phyloP scores from a whole-genome alignment of 2,888 invertebrate genomes.

The Nomada fucata region DNA sequence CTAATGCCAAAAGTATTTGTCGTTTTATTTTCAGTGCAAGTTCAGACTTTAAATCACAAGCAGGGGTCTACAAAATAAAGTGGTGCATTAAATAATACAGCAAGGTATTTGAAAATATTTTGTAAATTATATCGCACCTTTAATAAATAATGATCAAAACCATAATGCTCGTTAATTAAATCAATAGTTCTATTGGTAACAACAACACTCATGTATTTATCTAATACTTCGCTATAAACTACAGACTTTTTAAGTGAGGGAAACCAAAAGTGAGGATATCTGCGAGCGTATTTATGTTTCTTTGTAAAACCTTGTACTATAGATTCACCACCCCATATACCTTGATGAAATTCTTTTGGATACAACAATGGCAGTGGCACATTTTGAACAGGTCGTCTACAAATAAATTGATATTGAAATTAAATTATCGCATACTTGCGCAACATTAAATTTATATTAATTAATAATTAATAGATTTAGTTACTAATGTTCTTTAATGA shows the following conservation, averaged over 20 bases:
- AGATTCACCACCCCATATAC: conserved; percentile 99
- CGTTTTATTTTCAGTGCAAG: conserved; percentile 94
- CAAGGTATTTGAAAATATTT: conserved; percentile 1
- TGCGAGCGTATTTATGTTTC: conserved; percentile 83
- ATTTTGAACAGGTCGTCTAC: conserved; percentile 89
- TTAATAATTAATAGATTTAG: background rate
- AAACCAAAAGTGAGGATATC: conserved; percentile 95
- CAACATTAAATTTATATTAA: background rate
- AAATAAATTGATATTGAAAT: conserved; percentile 6
- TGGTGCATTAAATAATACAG: background rate
- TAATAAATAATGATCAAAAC: conserved; percentile 97
- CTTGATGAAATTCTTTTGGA: conserved; percentile 92
- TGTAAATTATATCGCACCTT: conserved; percentile 85
- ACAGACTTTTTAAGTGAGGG: conserved; percentile 92
- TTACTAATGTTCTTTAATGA: too few species aligned
- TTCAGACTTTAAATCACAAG: conserved; percentile 94
- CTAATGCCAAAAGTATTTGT: conserved; percentile 91
- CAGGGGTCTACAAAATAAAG: conserved; percentile 89
- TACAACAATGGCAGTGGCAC: conserved; percentile 90
- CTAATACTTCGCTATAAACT: conserved; percentile 95
- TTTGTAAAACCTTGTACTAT: conserved; percentile 89
- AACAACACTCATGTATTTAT: conserved; percentile 92
- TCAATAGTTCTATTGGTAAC: conserved; percentile 93
- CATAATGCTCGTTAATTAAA: conserved; percentile 94
- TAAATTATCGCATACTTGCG: background rate